Evolutionary conservation across 2,113 vertebrate species (phyloP).

Genomic region (Gavialis gangeticus): DNA sequence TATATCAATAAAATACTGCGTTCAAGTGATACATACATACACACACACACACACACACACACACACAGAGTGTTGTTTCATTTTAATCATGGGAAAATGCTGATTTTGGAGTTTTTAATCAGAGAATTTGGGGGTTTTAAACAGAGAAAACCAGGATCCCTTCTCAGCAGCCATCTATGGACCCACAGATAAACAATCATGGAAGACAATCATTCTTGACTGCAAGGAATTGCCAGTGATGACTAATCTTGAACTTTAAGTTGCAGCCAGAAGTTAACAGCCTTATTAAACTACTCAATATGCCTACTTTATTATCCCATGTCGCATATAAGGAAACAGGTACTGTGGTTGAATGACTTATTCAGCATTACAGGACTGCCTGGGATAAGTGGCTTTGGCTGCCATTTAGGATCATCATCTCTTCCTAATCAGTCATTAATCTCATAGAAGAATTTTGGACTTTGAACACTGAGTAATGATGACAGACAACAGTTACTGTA

Average conservation of each 20-base stretch:
- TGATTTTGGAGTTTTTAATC: no score
- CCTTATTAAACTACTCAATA: accelerated
- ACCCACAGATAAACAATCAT: no score
- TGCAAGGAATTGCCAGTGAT: no score
- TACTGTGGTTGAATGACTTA: neutral
- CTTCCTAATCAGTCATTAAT: neutral
- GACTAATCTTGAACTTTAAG: neutral
- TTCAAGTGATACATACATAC: no score
- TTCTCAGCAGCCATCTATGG: no score
- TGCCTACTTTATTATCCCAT: neutral
- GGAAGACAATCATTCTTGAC: no score
- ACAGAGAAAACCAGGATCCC: no score
- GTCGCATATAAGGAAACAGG: neutral
- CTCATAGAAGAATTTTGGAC: neutral
- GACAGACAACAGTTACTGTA: neutral
- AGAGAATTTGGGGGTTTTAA: no score
- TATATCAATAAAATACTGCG: no score
- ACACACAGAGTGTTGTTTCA: no score
- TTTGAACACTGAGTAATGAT: neutral
- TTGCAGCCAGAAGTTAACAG: neutral
- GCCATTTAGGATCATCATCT: neutral
- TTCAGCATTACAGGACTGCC: neutral
- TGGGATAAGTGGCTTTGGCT: neutral
- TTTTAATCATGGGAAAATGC: no score
- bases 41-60: no score